These are phyloP conservation scores for Apogon hyalosoma DNA, from an alignment of 2,797 vertebrate genomes.

Conservation along the genomic window DNA sequence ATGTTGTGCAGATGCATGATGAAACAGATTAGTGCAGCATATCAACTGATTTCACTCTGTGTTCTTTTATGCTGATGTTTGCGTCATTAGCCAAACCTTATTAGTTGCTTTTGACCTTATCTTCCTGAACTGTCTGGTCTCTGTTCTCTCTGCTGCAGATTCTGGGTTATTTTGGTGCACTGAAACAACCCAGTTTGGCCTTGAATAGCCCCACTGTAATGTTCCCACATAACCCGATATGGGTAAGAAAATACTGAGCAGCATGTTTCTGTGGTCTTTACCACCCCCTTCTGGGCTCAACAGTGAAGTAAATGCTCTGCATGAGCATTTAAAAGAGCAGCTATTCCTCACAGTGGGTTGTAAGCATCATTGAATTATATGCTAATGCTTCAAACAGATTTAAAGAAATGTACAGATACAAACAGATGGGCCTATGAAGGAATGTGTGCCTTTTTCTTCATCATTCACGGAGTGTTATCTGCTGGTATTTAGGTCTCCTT, in stretches of 20 bases:
- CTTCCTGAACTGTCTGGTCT: slow-evolving; percentile 24
- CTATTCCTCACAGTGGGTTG: slow-evolving; percentile 3
- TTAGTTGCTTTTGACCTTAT: slow-evolving; percentile 28
- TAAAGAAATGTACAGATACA: slow-evolving; percentile 10
- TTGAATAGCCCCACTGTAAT: slow-evolving; percentile 62
- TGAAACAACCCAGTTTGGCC: slow-evolving; percentile 72
- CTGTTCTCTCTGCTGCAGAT: slow-evolving; percentile 34
- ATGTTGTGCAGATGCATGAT: not conserved
- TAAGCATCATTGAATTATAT: slow-evolving; percentile 2
- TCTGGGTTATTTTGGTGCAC: slow-evolving; percentile 64
- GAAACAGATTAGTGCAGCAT: slow-evolving; percentile 13
- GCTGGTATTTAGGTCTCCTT: slow-evolving; percentile 25
- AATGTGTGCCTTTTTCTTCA: not conserved
- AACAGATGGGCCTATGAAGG: not conserved
- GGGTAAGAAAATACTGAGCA: slow-evolving; percentile 22
- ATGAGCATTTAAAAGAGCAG: slow-evolving; percentile 5
- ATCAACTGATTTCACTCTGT: slow-evolving; percentile 27
- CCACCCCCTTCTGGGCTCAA: slow-evolving; percentile 57
- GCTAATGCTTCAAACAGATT: slow-evolving; percentile 2
- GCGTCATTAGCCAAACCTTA: not conserved
- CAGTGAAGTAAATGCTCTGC: accelerated
- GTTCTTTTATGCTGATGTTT: slow-evolving; percentile 10
- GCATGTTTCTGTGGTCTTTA: slow-evolving; percentile 54
- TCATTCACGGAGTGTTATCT: slow-evolving; percentile 11
- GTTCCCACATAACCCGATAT: slow-evolving; percentile 62